Percentiles rank a stretch among this genome's conserved stretches.
These are phyloP conservation scores for Lophochroa leadbeateri DNA, from an alignment of 2,113 vertebrate species.

Conservation along the genomic window DNA sequence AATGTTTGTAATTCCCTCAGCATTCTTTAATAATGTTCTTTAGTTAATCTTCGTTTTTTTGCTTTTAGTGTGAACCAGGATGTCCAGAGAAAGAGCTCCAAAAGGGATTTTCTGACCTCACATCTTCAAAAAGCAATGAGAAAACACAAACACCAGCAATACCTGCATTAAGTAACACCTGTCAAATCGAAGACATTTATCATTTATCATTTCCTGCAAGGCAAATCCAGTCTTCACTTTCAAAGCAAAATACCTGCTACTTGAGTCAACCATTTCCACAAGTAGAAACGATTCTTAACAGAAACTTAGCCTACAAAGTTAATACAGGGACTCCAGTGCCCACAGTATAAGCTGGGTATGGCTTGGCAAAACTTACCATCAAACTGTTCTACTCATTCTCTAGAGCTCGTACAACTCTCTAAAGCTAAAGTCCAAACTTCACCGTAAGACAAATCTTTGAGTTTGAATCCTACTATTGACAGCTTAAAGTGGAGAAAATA, in stretches of 20 bases:
- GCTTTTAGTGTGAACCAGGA: conserved; percentile 24
- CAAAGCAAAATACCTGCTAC: neutral
- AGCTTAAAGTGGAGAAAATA: neutral
- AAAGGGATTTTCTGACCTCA: neutral
- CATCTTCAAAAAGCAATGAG: neutral
- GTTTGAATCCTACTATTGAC: neutral
- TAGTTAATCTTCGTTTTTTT: conserved; percentile 56
- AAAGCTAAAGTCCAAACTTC: neutral
- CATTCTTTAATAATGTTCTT: conserved; percentile 24
- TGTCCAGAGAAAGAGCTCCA: conserved; percentile 10
- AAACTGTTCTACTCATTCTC: neutral
- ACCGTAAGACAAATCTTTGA: neutral
- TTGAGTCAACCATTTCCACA: neutral
- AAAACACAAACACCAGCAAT: neutral
- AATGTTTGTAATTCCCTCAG: conserved; percentile 7
- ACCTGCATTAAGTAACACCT: neutral
- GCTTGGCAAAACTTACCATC: neutral
- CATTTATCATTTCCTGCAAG: neutral
- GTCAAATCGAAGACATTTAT: neutral
- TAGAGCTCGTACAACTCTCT: neutral
- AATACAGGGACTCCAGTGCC: neutral
- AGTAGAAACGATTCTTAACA: neutral
- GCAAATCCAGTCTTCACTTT: neutral
- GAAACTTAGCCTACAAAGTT: neutral
- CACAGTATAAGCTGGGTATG: neutral